Conservation (phyloP, 2,797 vertebrate species). For the Nothura maculosa region DNA sequence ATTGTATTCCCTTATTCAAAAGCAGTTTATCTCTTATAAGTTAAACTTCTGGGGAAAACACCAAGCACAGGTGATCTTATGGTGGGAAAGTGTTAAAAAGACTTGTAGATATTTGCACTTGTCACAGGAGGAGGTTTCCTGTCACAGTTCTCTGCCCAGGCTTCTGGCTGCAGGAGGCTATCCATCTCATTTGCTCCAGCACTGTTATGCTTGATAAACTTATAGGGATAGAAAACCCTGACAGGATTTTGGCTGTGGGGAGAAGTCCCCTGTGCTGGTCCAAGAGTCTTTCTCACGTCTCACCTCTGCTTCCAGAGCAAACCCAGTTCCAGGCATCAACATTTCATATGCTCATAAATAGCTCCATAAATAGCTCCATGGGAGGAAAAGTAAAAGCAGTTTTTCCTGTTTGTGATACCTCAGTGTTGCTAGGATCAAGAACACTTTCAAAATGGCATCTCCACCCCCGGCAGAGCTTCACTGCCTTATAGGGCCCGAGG, state of each 20-base stretch:
- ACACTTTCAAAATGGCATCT: slow-evolving; percentile 54
- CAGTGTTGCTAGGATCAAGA: slow-evolving; percentile 65
- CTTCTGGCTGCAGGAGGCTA: not conserved
- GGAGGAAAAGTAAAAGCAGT: slow-evolving; percentile 76
- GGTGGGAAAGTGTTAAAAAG: not conserved
- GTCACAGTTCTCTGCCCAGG: not conserved
- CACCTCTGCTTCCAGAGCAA: slow-evolving; percentile 14
- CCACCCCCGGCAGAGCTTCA: slow-evolving; percentile 31
- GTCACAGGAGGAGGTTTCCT: not conserved
- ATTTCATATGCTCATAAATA: slow-evolving; percentile 26
- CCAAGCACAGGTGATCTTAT: not conserved
- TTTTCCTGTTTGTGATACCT: slow-evolving; percentile 79
- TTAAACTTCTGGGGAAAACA: not conserved
- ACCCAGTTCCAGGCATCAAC: not conserved
- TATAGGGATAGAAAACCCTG: not conserved
- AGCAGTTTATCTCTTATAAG: not conserved
- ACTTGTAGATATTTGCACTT: not conserved
- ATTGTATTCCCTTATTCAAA: not conserved
- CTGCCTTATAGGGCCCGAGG: slow-evolving; percentile 81
- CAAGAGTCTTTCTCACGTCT: not conserved
- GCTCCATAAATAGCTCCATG: slow-evolving; percentile 55
- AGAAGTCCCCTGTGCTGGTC: not conserved
- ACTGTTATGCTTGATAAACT: not conserved
- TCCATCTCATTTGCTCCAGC: not conserved
- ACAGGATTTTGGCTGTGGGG: not conserved